phyloP scores from a whole-genome alignment of 1,140 invertebrate species.

The Dendroctonus ponderosae region DNA sequence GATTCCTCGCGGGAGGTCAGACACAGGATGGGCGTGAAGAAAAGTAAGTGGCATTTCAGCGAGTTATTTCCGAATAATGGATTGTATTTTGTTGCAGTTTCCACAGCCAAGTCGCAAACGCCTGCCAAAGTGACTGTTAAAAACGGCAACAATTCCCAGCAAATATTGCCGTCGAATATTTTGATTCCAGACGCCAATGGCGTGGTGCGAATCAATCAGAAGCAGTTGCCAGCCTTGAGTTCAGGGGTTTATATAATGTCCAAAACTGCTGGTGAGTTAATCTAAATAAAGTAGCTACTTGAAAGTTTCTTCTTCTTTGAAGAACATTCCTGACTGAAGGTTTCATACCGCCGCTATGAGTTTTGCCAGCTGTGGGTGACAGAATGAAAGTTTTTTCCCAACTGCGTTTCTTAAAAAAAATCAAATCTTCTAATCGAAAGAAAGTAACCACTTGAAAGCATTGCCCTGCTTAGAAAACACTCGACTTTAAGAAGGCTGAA shows the following conservation, averaged over 20 bases:
- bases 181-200: constrained; percentile 63
- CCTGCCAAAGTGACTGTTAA: constrained; percentile 10
- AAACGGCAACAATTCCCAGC: constrained; percentile 31
- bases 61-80: too few species aligned
- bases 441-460: too few species aligned
- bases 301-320: too few species aligned
- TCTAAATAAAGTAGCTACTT: constrained; percentile 50
- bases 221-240: constrained; percentile 68
- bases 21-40: constrained; percentile 19
- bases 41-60: constrained; percentile 3
- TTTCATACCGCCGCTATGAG: too few species aligned
- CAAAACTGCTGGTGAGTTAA: constrained; percentile 58
- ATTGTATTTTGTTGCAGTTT: not conserved
- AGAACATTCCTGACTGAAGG: too few species aligned
- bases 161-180: constrained; percentile 44
- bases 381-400: too few species aligned
- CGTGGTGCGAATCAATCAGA: constrained; percentile 70
- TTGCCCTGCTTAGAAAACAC: too few species aligned
- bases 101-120: constrained; percentile 4
- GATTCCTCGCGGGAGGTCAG: constrained; percentile 41
- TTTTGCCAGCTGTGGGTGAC: too few species aligned
- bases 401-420: too few species aligned
- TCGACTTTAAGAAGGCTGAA: too few species aligned
- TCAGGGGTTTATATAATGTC: constrained; percentile 72
- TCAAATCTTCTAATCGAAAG: too few species aligned